Evolutionary conservation across 2,113 vertebrate genomes (phyloP), one percentile per base, ranked within the genome.

Genomic region (Antechinus stuartii): DNA sequence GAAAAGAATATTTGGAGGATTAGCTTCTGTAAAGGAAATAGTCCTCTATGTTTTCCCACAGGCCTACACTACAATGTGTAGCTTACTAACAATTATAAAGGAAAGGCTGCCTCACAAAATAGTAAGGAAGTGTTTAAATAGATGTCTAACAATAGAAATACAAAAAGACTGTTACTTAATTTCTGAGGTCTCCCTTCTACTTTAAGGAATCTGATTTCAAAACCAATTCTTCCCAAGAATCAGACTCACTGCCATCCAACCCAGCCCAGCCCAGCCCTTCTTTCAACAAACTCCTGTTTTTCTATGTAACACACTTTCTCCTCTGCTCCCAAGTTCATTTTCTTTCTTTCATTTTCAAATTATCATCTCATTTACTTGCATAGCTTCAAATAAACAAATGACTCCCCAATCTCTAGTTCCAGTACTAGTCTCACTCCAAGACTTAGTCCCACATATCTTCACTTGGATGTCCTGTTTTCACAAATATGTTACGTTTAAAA

Each of bases 341-440:
- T 61, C 50, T 49, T 49, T 49, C 5, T 11, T 25, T 57, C 93
- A 54, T 30, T 47, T 89, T 93, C 27, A 84, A 93, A 68, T 47
- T 90, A 93, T 35, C 57, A 25, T 50, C 91, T 57, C 54, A 93
- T 92, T 68, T 2, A 7, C n/a, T 90, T 90, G 91, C 61, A 27
- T n/a, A 54, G 94, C 49, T 90, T 94, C 46, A 89, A 90, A 57
- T 92, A 49, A 89, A 54, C 22, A 95, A 92, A 9, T 0, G 1
- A 95, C 92, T 93, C 30, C 16, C 90, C 91, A 95, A 76, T 46
- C 47, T 93, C 68, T 3, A 49, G 25, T 42, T 47, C 27, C 54
- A 94, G 46, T 30, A 52, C 46, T 95, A 68, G 68, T 35, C 54
- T 47, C 94, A 96, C 94, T 92, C 55, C 92, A 96, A 92, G 53